Evolutionary conservation across 2,113 vertebrate genomes (phyloP).

Genomic region (Sula dactylatra): DNA sequence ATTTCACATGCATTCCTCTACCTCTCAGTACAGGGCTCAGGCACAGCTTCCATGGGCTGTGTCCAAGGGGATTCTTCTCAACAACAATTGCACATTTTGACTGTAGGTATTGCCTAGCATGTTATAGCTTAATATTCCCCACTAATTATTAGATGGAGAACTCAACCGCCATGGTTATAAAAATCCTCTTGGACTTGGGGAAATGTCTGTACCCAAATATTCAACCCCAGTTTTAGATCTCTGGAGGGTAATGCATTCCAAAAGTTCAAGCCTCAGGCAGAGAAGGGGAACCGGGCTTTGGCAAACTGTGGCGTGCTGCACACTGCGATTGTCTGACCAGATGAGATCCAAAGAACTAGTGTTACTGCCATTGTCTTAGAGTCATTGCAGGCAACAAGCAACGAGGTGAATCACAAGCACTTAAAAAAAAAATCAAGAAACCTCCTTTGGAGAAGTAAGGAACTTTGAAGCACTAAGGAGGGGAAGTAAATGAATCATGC

Average conservation of each 20-base stretch:
- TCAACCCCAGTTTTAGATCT: neutral
- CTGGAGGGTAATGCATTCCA: conserved; percentile 7
- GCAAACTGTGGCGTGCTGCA: conserved; percentile 13
- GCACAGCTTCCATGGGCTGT: neutral
- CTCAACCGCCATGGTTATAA: neutral
- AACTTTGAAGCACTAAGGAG: conserved; percentile 52
- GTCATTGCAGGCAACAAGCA: conserved; percentile 78
- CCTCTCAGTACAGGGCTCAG: neutral
- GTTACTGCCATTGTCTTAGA: neutral
- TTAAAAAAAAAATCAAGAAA: conserved; percentile 56
- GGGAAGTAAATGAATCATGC: conserved; percentile 80
- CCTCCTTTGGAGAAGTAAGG: conserved; percentile 59
- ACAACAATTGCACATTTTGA: neutral
- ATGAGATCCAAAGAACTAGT: neutral
- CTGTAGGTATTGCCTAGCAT: neutral
- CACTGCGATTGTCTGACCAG: conserved; percentile 1
- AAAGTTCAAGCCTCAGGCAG: conserved; percentile 31
- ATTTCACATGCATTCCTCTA: neutral
- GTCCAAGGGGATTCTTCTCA: conserved; percentile 3
- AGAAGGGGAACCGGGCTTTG: neutral
- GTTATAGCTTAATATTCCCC: neutral
- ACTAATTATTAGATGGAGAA: neutral
- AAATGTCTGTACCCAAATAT: neutral
- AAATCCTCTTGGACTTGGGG: conserved; percentile 40
- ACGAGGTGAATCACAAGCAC: conserved; percentile 63